A percentile compares a stretch with the other conserved stretches of the same genome.
phyloP scores from a whole-genome alignment of 1,140 invertebrate genomes.

The Drosophila ogumai region DNA sequence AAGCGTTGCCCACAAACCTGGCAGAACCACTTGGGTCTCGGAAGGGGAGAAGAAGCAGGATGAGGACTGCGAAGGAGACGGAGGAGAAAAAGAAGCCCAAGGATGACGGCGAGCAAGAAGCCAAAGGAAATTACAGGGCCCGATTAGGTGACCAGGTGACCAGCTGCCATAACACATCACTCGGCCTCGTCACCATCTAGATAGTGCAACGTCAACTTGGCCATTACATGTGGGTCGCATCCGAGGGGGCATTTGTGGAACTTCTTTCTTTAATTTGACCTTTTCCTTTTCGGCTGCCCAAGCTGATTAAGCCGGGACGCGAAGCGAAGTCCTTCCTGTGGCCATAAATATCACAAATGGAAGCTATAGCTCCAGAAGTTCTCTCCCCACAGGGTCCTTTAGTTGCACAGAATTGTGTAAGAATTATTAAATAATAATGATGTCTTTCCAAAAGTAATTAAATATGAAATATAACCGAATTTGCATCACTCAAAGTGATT shows the following conservation, averaged over 20 bases:
- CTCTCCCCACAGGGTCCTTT: background rate
- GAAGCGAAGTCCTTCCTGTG: conserved; percentile 9
- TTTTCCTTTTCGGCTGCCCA: conserved; percentile 6
- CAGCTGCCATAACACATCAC: conserved; percentile 58
- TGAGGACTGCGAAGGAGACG: conserved; percentile 9
- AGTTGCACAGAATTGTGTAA: background rate
- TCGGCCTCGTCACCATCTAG: conserved; percentile 67
- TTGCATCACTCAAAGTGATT: too few relatives aligned
- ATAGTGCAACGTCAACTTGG: conserved; percentile 48
- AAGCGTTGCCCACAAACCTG: conserved; percentile 55
- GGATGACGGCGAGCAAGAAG: conserved; percentile 13
- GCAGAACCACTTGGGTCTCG: too few relatives aligned
- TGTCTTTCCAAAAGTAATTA: too few relatives aligned
- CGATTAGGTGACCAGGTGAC: conserved; percentile 24
- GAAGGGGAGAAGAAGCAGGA: conserved; percentile 21
- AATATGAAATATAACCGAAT: too few relatives aligned
- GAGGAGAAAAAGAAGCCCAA: background rate
- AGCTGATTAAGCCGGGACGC: conserved; percentile 32
- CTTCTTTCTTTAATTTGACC: conserved; percentile 18
- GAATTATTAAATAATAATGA: background rate
- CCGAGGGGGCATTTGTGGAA: conserved; percentile 36
- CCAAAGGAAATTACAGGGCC: conserved; percentile 37
- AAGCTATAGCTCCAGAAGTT: background rate
- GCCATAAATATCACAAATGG: background rate
- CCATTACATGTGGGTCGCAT: conserved; percentile 42